A percentile compares a stretch with the other conserved stretches of the same genome.
Evolutionary conservation across 2,888 invertebrate species (phyloP).

Genomic region (Himalopsyche kuldschensis): DNA sequence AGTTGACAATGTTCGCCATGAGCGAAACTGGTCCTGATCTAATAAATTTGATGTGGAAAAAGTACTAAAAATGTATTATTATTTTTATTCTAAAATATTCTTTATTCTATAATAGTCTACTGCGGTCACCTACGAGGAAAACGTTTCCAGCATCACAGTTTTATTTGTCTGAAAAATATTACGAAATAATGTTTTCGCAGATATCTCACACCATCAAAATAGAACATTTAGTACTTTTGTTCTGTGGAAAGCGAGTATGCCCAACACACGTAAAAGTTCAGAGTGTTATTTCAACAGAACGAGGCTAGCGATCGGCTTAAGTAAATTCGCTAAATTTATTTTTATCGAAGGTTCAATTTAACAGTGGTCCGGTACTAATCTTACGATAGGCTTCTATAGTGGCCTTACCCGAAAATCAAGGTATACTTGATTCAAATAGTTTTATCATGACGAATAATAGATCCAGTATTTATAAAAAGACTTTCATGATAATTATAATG

Average conservation of each 20-base stretch:
- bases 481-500: too few species aligned
- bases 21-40: too few species aligned
- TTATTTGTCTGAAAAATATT: too few species aligned
- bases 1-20: too few species aligned
- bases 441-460: neutral
- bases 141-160: too few species aligned
- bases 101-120: too few species aligned
- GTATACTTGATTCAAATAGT: neutral
- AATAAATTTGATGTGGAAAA: too few species aligned
- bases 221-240: neutral
- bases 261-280: conserved; percentile 1
- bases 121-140: too few species aligned
- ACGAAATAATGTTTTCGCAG: too few species aligned
- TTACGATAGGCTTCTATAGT: neutral
- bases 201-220: neutral
- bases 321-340: conserved; percentile 18
- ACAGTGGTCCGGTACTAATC: neutral
- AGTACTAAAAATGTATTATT: too few species aligned
- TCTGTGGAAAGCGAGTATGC: neutral
- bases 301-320: conserved; percentile 9
- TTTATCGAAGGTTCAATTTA: conserved; percentile 19
- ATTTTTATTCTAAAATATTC: too few species aligned
- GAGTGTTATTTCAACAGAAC: conserved; percentile 9
- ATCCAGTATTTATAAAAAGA: too few species aligned
- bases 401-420: neutral